Conservation (phyloP, 2,888 invertebrate genomes). For the Conops quadrifasciatus region DNA sequence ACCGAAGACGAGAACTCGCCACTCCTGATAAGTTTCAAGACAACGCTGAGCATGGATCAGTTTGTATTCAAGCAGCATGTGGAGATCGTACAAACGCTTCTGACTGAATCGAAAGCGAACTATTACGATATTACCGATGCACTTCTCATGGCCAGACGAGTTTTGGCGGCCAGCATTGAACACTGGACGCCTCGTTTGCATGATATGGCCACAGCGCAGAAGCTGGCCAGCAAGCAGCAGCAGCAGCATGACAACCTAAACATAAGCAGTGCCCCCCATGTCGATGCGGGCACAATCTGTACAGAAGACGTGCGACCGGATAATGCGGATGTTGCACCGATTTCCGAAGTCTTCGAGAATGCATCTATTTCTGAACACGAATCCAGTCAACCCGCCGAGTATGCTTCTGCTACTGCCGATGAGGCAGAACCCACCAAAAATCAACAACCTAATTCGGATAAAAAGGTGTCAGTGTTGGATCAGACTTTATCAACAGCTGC, state of each 20-base stretch:
- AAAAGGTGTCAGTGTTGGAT: conserved; percentile 47
- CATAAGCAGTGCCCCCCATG: conserved; percentile 43
- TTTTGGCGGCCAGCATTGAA: conserved; percentile 75
- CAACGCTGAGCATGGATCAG: conserved; percentile 69
- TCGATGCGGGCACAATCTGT: conserved; percentile 60
- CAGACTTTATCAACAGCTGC: conserved; percentile 47
- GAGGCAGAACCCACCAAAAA: conserved; percentile 26
- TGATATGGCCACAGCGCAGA: conserved; percentile 59
- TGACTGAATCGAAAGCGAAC: conserved; percentile 56
- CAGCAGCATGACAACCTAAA: conserved; percentile 34
- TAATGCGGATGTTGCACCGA: conserved; percentile 61
- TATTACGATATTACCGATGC: conserved; percentile 69
- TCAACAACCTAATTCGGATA: conserved; percentile 42
- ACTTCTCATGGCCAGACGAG: conserved; percentile 72
- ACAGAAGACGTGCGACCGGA: conserved; percentile 66
- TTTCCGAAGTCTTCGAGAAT: conserved; percentile 32
- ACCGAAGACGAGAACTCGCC: conserved; percentile 68
- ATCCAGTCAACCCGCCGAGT: conserved; percentile 37
- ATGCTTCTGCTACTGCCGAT: conserved; percentile 43
- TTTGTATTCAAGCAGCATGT: conserved; percentile 79
- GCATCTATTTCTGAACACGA: conserved; percentile 24
- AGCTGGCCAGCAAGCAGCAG: conserved; percentile 54
- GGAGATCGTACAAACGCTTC: conserved; percentile 76
- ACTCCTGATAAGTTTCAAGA: conserved; percentile 67
- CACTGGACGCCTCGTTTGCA: conserved; percentile 74